Evolutionary conservation across 2,113 vertebrate species (phyloP), one percentile per base, ranked within the genome.

Genomic region (Pseudorectes ferrugineus): DNA sequence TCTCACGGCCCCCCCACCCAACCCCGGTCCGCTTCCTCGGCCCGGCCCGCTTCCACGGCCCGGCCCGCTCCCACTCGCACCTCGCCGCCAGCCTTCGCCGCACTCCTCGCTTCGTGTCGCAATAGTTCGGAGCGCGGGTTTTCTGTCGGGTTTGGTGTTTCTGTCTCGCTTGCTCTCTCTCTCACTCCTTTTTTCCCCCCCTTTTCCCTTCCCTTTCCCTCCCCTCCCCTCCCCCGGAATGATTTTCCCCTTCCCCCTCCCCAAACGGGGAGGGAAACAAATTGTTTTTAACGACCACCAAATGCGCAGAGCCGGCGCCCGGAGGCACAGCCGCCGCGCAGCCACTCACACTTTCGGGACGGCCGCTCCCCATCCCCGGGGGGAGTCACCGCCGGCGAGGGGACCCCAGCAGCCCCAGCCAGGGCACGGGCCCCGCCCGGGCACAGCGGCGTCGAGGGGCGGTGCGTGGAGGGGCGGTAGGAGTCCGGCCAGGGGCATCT

Each of bases 271-370:
- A 92, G 82, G 91, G 93, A 92, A 92, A 90, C 78, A 92, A 92
- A 82, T 88, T 95, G 93, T 93, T 95, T 94, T 85, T 91, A 71
- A 88, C 75, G 92, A 91, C 95, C 93, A 95, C 89, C 85, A 74
- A 93, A 96, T n/a, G 76, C 91, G 62, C 80, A 45, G 72, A 62
- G 67, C 71, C 57, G 46, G 86, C 63, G 63, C 68, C 59, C 58
- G 70, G 43, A 87, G 93, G 58, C 80, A 49, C 72, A 42, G 85
- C 43, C 58, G 38, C 67, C 67, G 52, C 48, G 17, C 80, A 59
- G 48, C 33, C 73, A 45, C 89, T 92, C 85, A 9, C n/a, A 2
- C 58, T 61, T 38, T 40, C 40, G 63, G 72, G 49, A 77, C 63
- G 16, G 68, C 59, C 22, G 73, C n/a, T 84, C 33, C 77, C 45